These are phyloP conservation scores for Dolichomitus sp. DNA, from an alignment of 2,888 invertebrate genomes.

Conservation along the genomic window DNA sequence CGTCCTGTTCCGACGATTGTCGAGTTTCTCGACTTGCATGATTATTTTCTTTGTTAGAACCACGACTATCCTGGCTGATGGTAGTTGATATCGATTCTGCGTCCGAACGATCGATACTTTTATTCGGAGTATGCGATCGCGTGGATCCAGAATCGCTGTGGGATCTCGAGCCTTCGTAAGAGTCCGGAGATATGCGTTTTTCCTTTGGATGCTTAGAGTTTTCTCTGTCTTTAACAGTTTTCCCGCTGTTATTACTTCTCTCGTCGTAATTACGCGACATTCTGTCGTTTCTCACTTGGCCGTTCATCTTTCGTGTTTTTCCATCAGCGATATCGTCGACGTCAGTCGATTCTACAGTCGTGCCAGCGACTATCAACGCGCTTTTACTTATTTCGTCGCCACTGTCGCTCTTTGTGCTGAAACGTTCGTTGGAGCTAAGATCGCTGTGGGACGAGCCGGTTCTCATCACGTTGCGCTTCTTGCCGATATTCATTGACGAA, in stretches of 20 bases:
- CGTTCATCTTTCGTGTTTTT: constrained; percentile 86
- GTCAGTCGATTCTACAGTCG: constrained; percentile 82
- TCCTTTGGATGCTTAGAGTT: constrained; percentile 72
- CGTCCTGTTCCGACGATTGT: constrained; percentile 87
- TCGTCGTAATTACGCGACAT: constrained; percentile 80
- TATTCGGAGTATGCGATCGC: constrained; percentile 88
- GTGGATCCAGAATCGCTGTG: constrained; percentile 93
- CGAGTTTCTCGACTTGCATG: constrained; percentile 78
- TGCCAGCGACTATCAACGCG: constrained; percentile 87
- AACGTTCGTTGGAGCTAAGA: constrained; percentile 74
- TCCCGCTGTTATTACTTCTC: constrained; percentile 73
- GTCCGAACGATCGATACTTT: constrained; percentile 90
- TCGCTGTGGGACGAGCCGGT: constrained; percentile 80
- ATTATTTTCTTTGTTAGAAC: constrained; percentile 88
- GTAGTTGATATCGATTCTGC: constrained; percentile 94
- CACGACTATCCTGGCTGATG: constrained; percentile 91
- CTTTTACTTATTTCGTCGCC: constrained; percentile 85
- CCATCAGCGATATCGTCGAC: constrained; percentile 72
- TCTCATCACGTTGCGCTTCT: constrained; percentile 83
- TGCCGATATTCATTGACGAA: constrained; percentile 86
- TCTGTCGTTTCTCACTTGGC: constrained; percentile 83
- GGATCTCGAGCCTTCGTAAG: constrained; percentile 88
- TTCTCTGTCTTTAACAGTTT: constrained; percentile 85
- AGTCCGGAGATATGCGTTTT: constrained; percentile 89
- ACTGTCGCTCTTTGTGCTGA: constrained; percentile 78